A percentile compares a stretch with the other conserved stretches of the same genome.
Evolutionary conservation across 2,797 vertebrate species (phyloP).

Genomic region (Neopelma chrysocephalum): DNA sequence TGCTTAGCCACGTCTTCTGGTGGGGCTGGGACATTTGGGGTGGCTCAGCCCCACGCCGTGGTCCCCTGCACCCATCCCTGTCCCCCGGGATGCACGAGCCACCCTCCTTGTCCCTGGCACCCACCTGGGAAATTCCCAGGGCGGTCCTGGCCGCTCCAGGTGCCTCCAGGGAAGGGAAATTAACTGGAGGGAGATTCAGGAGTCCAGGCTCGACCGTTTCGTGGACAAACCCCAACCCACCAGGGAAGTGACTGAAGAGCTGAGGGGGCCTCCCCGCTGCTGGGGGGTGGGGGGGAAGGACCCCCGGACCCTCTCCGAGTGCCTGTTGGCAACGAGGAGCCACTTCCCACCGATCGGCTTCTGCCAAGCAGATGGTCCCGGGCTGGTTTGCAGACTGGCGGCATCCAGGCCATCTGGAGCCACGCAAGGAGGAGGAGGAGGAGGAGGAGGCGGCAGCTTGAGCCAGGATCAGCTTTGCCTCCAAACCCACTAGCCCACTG

Average conservation of each 20-base stretch:
- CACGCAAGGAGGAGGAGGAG: background rate
- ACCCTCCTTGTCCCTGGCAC: background rate
- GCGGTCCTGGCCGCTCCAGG: fast-evolving
- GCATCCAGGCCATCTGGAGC: constrained; percentile 68
- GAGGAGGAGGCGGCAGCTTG: constrained; percentile 30
- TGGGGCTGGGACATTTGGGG: background rate
- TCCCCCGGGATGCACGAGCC: fast-evolving
- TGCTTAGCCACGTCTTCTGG: background rate
- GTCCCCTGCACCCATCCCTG: background rate
- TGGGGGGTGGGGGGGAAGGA: background rate
- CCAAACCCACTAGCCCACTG: constrained; percentile 48
- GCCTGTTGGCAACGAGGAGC: background rate
- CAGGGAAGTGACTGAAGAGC: background rate
- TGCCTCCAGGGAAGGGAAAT: background rate
- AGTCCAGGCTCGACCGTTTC: fast-evolving
- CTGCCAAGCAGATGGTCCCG: constrained; percentile 51
- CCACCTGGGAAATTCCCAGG: background rate
- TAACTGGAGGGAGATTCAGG: background rate
- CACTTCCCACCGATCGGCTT: background rate
- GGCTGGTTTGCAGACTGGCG: constrained; percentile 46
- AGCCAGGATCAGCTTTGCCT: constrained; percentile 50
- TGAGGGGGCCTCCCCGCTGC: background rate
- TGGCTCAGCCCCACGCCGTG: fast-evolving
- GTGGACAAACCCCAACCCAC: background rate
- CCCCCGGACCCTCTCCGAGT: background rate